These are phyloP conservation scores for Rhodinocichla rosea DNA, from an alignment of 2,113 vertebrate genomes.

Conservation along the genomic window DNA sequence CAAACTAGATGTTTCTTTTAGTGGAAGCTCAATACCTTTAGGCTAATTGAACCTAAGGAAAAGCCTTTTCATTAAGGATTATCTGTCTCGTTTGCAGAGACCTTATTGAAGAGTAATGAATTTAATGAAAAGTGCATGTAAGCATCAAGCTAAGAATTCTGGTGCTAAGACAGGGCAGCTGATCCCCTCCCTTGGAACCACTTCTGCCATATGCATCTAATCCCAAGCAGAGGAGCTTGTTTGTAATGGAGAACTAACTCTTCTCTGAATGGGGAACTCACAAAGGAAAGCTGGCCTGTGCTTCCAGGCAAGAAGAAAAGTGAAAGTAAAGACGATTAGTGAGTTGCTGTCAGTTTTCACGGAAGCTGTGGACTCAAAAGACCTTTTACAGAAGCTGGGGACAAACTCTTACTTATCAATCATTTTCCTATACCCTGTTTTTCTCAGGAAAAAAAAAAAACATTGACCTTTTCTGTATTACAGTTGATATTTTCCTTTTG, in stretches of 20 bases:
- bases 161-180: slow-evolving; percentile 44
- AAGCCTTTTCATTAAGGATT: slow-evolving; percentile 50
- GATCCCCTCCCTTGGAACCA: slow-evolving; percentile 29
- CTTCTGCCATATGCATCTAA: background rate
- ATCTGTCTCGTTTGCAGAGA: slow-evolving; percentile 39
- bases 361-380: background rate
- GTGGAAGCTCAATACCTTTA: slow-evolving; percentile 23
- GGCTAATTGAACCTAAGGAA: slow-evolving; percentile 39
- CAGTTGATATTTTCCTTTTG: background rate
- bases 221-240: background rate
- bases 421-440: background rate
- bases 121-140: slow-evolving; percentile 45
- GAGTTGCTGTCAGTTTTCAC: background rate
- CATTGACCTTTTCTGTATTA: background rate
- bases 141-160: slow-evolving; percentile 41
- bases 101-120: slow-evolving; percentile 59
- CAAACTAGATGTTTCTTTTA: slow-evolving; percentile 14
- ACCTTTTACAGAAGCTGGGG: background rate
- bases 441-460: background rate
- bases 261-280: background rate
- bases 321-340: background rate
- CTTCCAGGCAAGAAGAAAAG: background rate
- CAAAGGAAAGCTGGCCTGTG: background rate
- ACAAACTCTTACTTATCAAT: background rate
- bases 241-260: slow-evolving; percentile 4